Evolutionary conservation across 2,113 vertebrate genomes (phyloP).

Genomic region (Andinoacara biseriatus): DNA sequence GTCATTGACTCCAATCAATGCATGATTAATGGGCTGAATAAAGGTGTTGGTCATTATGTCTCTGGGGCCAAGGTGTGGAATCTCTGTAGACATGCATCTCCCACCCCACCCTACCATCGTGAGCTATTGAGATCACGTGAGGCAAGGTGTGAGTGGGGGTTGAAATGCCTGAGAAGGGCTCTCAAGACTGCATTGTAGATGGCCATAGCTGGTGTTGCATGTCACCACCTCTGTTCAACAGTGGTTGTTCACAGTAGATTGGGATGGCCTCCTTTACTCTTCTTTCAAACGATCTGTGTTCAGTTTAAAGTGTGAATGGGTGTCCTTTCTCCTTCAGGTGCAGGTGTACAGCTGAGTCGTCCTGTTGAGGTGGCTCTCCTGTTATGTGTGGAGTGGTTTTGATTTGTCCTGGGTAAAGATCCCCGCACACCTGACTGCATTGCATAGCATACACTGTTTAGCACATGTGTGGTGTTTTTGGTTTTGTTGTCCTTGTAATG

Average conservation of each 20-base stretch:
- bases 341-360: not conserved
- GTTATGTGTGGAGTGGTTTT: not conserved
- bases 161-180: not conserved
- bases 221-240: not conserved
- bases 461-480: not conserved
- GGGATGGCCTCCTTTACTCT: not conserved
- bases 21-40: not conserved
- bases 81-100: not conserved
- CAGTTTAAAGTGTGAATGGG: not conserved
- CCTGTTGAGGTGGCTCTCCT: not conserved
- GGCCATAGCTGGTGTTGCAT: not conserved
- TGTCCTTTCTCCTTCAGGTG: not conserved
- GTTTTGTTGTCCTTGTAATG: not conserved
- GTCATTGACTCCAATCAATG: not conserved
- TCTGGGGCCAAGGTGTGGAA: not conserved
- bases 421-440: not conserved
- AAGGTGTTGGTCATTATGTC: not conserved
- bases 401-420: not conserved
- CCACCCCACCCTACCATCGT: not conserved
- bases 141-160: not conserved
- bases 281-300: not conserved
- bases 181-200: not conserved
- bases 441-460: not conserved
- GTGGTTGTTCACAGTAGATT: not conserved
- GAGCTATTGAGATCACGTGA: not conserved